These are phyloP conservation scores for Scomber japonicus DNA, from an alignment of 2,113 vertebrate species.

Conservation along the genomic window DNA sequence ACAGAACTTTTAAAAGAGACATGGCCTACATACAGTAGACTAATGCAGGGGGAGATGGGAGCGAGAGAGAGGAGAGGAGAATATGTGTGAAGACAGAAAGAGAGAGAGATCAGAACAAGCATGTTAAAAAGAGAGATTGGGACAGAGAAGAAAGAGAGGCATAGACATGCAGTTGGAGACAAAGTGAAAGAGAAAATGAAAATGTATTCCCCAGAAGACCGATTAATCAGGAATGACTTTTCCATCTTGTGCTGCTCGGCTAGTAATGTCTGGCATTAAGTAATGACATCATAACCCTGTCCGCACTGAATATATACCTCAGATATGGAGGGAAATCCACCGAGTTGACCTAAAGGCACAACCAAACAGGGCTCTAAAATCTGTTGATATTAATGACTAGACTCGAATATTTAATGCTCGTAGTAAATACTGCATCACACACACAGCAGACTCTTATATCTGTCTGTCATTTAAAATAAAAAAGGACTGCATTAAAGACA, in stretches of 20 bases:
- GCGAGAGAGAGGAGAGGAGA: slow-evolving; percentile 41
- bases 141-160: slow-evolving; percentile 47
- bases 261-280: slow-evolving; percentile 80
- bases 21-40: slow-evolving; percentile 70
- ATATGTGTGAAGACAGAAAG: slow-evolving; percentile 51
- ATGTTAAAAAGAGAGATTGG: slow-evolving; percentile 33
- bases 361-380: slow-evolving; percentile 58
- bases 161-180: slow-evolving; percentile 48
- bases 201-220: slow-evolving; percentile 74
- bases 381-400: slow-evolving; percentile 72
- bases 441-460: slow-evolving; percentile 38
- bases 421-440: slow-evolving; percentile 63
- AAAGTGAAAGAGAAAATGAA: slow-evolving; percentile 73
- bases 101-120: slow-evolving; percentile 5
- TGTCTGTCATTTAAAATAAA: slow-evolving; percentile 51
- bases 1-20: slow-evolving; percentile 71
- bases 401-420: slow-evolving; percentile 61
- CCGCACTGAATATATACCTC: slow-evolving; percentile 70
- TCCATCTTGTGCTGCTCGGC: slow-evolving; percentile 78
- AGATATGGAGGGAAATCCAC: slow-evolving; percentile 64
- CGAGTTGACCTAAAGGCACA: slow-evolving; percentile 63
- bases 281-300: slow-evolving; percentile 83
- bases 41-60: slow-evolving; percentile 57
- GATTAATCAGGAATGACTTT: slow-evolving; percentile 82
- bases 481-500: slow-evolving; percentile 31